phyloP scores from a whole-genome alignment of 2,113 vertebrate genomes.

The Xenus cinereus region DNA sequence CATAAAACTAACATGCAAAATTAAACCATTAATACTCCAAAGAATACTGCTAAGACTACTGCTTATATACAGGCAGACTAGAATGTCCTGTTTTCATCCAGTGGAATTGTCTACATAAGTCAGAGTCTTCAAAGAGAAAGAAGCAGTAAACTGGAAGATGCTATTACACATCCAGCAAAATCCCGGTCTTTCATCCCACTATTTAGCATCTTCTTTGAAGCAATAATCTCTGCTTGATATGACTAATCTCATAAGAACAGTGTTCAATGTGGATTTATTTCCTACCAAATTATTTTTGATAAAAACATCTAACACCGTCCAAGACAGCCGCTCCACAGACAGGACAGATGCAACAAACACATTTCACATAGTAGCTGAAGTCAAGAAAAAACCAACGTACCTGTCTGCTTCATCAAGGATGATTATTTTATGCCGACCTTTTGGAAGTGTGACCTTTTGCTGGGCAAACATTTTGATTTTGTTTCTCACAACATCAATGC shows the following conservation, averaged over 20 bases:
- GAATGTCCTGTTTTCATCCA: not conserved
- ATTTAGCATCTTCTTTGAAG: not conserved
- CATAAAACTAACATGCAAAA: not conserved
- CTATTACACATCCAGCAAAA: not conserved
- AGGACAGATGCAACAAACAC: not conserved
- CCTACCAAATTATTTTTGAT: not conserved
- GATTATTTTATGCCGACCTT: constrained; percentile 95
- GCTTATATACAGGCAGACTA: not conserved
- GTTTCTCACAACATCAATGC: constrained; percentile 97
- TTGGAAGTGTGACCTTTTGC: constrained; percentile 95
- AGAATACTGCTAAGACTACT: not conserved
- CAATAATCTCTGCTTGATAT: not conserved
- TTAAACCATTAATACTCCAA: not conserved
- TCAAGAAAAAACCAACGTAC: constrained; percentile 42
- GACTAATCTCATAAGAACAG: not conserved
- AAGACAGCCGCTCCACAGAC: not conserved
- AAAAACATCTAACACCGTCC: not conserved
- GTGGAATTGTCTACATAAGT: not conserved
- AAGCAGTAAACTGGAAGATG: not conserved
- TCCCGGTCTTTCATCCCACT: not conserved
- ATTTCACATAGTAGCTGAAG: not conserved
- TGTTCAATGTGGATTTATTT: not conserved
- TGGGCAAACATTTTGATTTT: constrained; percentile 99
- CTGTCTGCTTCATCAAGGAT: constrained; percentile 98
- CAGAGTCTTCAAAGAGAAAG: not conserved